Percentiles rank a stretch among this genome's conserved stretches.
These are phyloP conservation scores for Anseranas semipalmata DNA, from an alignment of 2,113 vertebrate genomes.

Conservation along the genomic window DNA sequence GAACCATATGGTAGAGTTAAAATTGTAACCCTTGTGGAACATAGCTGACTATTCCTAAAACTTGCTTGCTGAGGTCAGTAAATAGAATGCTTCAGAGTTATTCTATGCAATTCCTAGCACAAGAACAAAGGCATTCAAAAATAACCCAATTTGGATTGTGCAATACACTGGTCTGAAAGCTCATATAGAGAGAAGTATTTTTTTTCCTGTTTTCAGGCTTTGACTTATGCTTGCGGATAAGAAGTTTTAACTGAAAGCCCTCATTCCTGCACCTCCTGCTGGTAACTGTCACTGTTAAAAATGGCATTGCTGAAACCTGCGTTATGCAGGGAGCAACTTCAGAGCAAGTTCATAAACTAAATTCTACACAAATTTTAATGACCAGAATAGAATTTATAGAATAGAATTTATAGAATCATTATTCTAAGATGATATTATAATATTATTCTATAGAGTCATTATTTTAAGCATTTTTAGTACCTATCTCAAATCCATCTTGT, in stretches of 20 bases:
- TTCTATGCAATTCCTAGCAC: background rate
- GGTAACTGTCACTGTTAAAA: background rate
- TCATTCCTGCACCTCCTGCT: background rate
- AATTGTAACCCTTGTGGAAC: background rate
- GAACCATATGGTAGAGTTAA: background rate
- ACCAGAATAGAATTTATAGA: too few species aligned
- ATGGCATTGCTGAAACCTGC: background rate
- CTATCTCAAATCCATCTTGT: background rate
- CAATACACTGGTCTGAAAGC: conserved; percentile 25
- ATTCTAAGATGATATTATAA: too few species aligned
- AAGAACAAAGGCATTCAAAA: conserved; percentile 26
- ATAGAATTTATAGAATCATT: too few species aligned
- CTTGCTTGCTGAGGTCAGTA: conserved; percentile 1
- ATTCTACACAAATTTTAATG: background rate
- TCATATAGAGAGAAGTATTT: background rate
- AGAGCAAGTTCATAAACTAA: background rate
- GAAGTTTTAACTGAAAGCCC: conserved; percentile 13
- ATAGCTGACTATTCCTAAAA: conserved; percentile 11
- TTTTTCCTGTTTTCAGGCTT: background rate
- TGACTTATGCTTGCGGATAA: conserved; percentile 15
- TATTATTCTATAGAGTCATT: background rate
- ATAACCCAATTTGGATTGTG: conserved; percentile 28
- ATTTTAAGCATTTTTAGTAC: background rate
- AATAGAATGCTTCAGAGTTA: background rate
- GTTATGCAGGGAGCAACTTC: background rate